phyloP scores from a whole-genome alignment of 2,113 vertebrate species.

The Solea solea region DNA sequence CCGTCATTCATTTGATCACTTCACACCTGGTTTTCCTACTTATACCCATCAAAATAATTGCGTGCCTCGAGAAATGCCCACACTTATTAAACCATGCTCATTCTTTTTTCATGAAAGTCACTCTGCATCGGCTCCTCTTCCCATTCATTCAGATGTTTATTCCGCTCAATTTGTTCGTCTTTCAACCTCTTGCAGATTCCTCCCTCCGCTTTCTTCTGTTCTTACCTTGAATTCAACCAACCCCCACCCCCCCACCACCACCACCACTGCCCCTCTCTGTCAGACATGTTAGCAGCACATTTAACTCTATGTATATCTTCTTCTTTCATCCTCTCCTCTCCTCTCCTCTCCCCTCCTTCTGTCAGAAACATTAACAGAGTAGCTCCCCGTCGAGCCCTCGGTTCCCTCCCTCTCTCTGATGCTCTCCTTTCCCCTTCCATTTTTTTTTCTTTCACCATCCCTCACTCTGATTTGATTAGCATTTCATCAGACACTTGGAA shows the following conservation, averaged over 20 bases:
- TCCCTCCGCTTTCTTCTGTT: constrained; percentile 4
- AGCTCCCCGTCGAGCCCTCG: constrained; percentile 22
- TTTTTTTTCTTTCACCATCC: constrained; percentile 24
- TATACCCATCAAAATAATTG: background rate
- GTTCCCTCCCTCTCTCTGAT: constrained; percentile 22
- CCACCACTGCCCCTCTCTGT: constrained; percentile 2
- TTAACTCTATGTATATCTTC: constrained; percentile 21
- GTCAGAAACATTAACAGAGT: constrained; percentile 47
- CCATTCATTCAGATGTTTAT: background rate
- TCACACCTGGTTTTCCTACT: background rate
- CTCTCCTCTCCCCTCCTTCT: constrained; percentile 33
- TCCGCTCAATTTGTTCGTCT: constrained; percentile 5
- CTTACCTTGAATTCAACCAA: constrained; percentile 5
- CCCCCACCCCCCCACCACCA: background rate
- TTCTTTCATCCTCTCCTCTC: constrained; percentile 23
- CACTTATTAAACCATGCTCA: background rate
- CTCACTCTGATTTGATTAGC: constrained; percentile 43
- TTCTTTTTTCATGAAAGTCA: background rate
- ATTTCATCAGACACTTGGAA: constrained; percentile 52
- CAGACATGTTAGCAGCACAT: constrained; percentile 29
- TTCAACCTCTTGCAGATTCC: constrained; percentile 14
- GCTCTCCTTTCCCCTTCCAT: background rate
- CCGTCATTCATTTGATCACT: background rate
- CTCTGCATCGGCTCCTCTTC: background rate
- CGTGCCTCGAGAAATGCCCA: background rate